A percentile compares a stretch with the other conserved stretches of the same genome.
Evolutionary conservation across 1,140 invertebrate species (phyloP).

Genomic region (Zaprionus ghesquierei): DNA sequence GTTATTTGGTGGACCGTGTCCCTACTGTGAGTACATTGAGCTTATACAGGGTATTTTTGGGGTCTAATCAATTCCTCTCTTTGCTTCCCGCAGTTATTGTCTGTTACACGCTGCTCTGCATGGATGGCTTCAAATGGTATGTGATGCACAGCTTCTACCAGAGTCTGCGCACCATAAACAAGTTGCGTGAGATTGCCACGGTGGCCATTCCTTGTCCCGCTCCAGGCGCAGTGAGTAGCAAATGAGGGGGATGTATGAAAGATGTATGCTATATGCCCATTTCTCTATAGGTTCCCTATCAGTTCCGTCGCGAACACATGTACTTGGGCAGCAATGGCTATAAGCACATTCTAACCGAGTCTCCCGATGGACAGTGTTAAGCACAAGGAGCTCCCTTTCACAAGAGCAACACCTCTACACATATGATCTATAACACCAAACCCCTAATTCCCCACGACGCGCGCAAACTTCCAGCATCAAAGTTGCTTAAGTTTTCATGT

Average conservation of each 20-base stretch:
- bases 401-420: background rate
- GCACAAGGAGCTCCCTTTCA: background rate
- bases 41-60: background rate
- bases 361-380: slow-evolving; percentile 76
- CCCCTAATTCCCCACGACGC: slow-evolving; percentile 18
- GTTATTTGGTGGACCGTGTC: slow-evolving; percentile 61
- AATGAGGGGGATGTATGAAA: no score
- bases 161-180: slow-evolving; percentile 75
- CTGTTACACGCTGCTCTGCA: slow-evolving; percentile 58
- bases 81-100: slow-evolving; percentile 53
- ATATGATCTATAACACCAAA: slow-evolving; percentile 4
- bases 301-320: slow-evolving; percentile 79
- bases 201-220: slow-evolving; percentile 80
- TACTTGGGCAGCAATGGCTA: slow-evolving; percentile 81
- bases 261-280: background rate
- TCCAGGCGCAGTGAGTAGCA: slow-evolving; percentile 66
- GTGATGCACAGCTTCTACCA: slow-evolving; percentile 78
- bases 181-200: slow-evolving; percentile 77
- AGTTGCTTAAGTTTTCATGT: slow-evolving; percentile 51
- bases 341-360: slow-evolving; percentile 78
- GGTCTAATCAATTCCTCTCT: background rate
- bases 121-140: slow-evolving; percentile 77
- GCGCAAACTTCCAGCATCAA: slow-evolving; percentile 50
- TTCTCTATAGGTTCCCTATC: slow-evolving; percentile 66
- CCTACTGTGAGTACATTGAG: slow-evolving; percentile 63